phyloP scores from a whole-genome alignment of 2,888 invertebrate species.

The Monochamus alternatus region DNA sequence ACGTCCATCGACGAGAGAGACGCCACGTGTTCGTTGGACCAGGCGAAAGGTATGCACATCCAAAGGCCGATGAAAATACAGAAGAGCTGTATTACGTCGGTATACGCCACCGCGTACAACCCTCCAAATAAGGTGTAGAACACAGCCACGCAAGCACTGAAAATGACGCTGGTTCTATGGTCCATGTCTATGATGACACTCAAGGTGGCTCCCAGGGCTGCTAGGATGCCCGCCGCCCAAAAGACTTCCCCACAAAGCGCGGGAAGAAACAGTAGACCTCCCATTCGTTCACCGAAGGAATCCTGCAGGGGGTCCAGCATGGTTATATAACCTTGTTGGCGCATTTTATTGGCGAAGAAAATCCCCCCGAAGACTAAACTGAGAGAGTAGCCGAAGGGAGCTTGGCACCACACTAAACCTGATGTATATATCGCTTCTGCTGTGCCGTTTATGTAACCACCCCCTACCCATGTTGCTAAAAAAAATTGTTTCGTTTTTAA shows the following conservation, averaged over 20 bases:
- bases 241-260: constrained; percentile 96
- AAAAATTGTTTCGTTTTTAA: constrained; percentile 26
- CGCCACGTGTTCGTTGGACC: constrained; percentile 89
- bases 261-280: constrained; percentile 95
- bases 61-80: constrained; percentile 98
- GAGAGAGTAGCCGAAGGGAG: constrained; percentile 98
- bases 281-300: constrained; percentile 97
- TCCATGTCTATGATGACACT: constrained; percentile 98
- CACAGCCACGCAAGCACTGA: constrained; percentile 96
- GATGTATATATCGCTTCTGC: constrained; percentile 96
- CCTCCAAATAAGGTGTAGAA: constrained; percentile 99
- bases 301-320: constrained; percentile 99
- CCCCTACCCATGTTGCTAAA: constrained; percentile 98
- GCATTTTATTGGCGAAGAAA: constrained; percentile 98
- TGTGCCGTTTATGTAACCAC: constrained; percentile 99
- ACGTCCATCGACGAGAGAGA: constrained; percentile 87
- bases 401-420: constrained; percentile 97
- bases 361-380: constrained; percentile 96
- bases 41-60: constrained; percentile 98
- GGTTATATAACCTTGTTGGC: constrained; percentile 97
- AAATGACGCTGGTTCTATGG: constrained; percentile 92
- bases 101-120: constrained; percentile 98
- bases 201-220: constrained; percentile 95
- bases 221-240: constrained; percentile 98
- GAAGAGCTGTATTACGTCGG: constrained; percentile 97